phyloP scores from a whole-genome alignment of 1,140 invertebrate genomes.

The Drosophila saltans region DNA sequence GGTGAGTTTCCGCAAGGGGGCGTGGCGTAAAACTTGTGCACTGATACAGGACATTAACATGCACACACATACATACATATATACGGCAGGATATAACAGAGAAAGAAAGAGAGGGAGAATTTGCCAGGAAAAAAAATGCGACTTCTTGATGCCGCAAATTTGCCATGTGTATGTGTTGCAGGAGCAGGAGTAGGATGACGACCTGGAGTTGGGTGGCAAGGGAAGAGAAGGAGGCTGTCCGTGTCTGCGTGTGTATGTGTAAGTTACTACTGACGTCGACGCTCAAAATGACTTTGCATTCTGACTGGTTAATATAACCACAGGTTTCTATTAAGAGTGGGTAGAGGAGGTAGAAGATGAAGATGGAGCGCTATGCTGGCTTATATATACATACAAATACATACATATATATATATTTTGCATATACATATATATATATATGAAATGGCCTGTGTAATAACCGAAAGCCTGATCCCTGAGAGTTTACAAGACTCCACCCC shows the following conservation, averaged over 20 bases:
- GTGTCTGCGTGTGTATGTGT: neutral
- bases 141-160: conserved; percentile 83
- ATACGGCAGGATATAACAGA: neutral
- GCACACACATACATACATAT: neutral
- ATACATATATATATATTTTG: neutral
- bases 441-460: conserved; percentile 64
- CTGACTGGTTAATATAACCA: conserved; percentile 83
- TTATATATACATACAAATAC: neutral
- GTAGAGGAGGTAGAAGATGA: neutral
- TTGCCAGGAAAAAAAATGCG: conserved; percentile 78
- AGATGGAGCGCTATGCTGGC: conserved; percentile 18
- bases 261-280: conserved; percentile 40
- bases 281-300: conserved; percentile 78
- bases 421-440: conserved; percentile 1
- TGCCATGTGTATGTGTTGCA: conserved; percentile 53
- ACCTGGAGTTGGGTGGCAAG: conserved; percentile 7
- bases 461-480: conserved; percentile 33
- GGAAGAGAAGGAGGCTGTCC: neutral
- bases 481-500: conserved; percentile 75
- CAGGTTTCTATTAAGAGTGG: conserved; percentile 66
- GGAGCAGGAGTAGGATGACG: neutral
- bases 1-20: conserved; percentile 68
- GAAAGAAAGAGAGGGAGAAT: conserved; percentile 17
- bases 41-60: neutral
- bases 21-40: conserved; percentile 41